Evolutionary conservation across 2,113 vertebrate species (phyloP).

Genomic region (Anarhynchus alexandrinus): DNA sequence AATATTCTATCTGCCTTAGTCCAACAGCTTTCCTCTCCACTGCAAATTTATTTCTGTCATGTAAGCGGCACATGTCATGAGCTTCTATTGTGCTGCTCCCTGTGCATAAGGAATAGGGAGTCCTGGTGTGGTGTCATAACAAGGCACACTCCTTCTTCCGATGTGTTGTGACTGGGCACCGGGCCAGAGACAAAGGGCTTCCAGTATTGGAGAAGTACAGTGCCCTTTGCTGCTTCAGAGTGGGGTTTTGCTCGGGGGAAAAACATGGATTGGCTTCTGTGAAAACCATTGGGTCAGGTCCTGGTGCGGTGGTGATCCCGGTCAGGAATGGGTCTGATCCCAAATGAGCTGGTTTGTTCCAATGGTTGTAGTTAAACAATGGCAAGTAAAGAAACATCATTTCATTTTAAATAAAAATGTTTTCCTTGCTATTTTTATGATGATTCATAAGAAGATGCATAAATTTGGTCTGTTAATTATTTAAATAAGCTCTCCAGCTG

Average conservation of each 20-base stretch:
- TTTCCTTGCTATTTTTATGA: not conserved
- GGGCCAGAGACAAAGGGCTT: not conserved
- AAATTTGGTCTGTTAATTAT: not conserved
- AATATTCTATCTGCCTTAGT: not conserved
- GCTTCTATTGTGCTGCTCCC: not conserved
- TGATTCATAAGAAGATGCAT: not conserved
- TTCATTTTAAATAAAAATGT: not conserved
- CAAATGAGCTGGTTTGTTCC: not conserved
- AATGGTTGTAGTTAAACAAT: not conserved
- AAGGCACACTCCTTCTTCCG: rapidly evolving
- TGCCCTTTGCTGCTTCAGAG: not conserved
- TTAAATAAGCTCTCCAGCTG: not conserved
- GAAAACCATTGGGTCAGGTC: not conserved
- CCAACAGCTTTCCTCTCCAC: not conserved
- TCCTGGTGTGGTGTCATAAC: not conserved
- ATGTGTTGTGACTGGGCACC: not conserved
- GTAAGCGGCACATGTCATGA: not conserved
- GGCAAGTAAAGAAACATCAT: not conserved
- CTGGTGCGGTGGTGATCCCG: not conserved
- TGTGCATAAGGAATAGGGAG: not conserved
- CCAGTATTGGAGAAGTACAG: not conserved
- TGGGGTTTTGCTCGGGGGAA: not conserved
- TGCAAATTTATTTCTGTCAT: not conserved
- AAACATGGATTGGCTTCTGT: not conserved
- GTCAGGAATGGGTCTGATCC: not conserved